phyloP scores from a whole-genome alignment of 2,888 invertebrate genomes.

The Apotomis betuletana region DNA sequence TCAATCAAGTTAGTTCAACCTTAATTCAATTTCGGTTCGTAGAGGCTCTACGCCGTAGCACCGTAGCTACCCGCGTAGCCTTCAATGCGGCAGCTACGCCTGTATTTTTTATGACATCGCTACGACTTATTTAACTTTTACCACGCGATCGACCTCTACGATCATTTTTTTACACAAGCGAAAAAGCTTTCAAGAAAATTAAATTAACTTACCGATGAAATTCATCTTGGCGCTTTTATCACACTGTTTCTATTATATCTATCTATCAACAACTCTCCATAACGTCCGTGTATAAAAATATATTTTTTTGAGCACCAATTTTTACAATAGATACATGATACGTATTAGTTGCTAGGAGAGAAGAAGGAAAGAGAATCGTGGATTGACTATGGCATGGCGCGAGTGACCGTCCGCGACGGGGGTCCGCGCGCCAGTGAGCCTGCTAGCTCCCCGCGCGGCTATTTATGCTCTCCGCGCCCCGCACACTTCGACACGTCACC shows the following conservation, averaged over 20 bases:
- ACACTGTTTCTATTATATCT: slow-evolving; percentile 57
- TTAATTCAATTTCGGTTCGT: slow-evolving; percentile 28
- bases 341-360: slow-evolving; percentile 68
- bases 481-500: slow-evolving; percentile 29
- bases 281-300: slow-evolving; percentile 73
- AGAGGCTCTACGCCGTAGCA: slow-evolving; percentile 27
- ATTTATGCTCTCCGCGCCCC: slow-evolving; percentile 44
- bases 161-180: background rate
- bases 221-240: slow-evolving; percentile 69
- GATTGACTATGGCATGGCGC: slow-evolving; percentile 68
- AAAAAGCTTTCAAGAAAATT: slow-evolving; percentile 24
- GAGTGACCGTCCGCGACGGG: slow-evolving; percentile 49
- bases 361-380: slow-evolving; percentile 62
- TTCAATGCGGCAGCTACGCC: slow-evolving; percentile 35
- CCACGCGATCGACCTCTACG: slow-evolving; percentile 1
- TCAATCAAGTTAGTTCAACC: slow-evolving; percentile 14
- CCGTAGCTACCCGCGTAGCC: slow-evolving; percentile 9
- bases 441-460: slow-evolving; percentile 44
- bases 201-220: slow-evolving; percentile 73
- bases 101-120: slow-evolving; percentile 33
- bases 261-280: slow-evolving; percentile 67
- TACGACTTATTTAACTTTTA: slow-evolving; percentile 33
- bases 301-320: slow-evolving; percentile 77
- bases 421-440: slow-evolving; percentile 67
- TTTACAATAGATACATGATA: slow-evolving; percentile 76